Conservation (phyloP, 2,888 invertebrate genomes). For the Dichetophora obliterata region DNA sequence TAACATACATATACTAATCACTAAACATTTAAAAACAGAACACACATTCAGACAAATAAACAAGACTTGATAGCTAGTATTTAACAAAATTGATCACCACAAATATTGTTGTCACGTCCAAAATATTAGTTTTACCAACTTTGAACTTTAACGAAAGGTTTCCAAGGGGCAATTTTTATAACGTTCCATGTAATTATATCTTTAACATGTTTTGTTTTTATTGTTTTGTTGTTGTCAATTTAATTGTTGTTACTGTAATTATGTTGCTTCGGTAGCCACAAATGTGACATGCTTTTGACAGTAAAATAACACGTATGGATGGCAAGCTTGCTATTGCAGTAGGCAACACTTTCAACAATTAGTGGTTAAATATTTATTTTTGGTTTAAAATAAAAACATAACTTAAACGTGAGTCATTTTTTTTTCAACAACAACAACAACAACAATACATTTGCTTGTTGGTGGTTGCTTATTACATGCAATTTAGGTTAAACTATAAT, state of each 20-base stretch:
- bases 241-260: conserved; percentile 29
- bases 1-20: no score
- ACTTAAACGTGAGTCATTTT: no score
- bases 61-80: not conserved
- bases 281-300: conserved; percentile 65
- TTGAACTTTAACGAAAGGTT: not conserved
- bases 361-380: conserved; percentile 12
- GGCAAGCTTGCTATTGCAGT: not conserved
- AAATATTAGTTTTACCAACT: not conserved
- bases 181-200: not conserved
- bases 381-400: not conserved
- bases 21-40: no score
- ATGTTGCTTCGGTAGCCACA: conserved; percentile 59
- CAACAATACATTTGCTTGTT: no score
- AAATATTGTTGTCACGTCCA: conserved; percentile 5
- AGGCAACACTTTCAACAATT: conserved; percentile 25
- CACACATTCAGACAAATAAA: no score
- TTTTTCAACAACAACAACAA: not conserved
- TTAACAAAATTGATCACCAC: conserved; percentile 10
- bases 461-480: no score
- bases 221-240: not conserved
- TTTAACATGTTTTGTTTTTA: not conserved
- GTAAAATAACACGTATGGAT: conserved; percentile 52
- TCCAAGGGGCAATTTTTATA: not conserved
- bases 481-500: no score